Base-by-base conservation (phyloP, 2,113 vertebrate species). In the Atherinomorus stipes region DNA sequence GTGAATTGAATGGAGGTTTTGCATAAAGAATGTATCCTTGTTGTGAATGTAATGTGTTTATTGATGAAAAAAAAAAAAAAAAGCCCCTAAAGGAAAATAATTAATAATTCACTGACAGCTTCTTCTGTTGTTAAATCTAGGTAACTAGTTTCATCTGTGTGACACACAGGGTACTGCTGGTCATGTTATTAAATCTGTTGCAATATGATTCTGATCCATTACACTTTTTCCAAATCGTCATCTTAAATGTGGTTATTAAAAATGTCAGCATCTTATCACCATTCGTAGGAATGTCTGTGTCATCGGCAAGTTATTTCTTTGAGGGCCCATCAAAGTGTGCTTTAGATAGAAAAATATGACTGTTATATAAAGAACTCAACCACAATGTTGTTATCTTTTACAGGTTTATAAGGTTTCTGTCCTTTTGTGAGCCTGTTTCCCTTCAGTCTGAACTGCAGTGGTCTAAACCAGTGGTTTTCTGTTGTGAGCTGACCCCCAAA, bases 31-130 rank as follows among this genome's bases (percentile, higher is more conserved):
- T 92, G 89, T 89, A 86, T 78, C 61, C 59, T 64, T 63, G 72
- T 85, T 54, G 83, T 90, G 90, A 92, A 93, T 92, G 88, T 90
- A 89, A 83, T 15, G 83, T 87, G 78, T 74, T n/a, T 76, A 62
- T 77, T 57, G 60, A 85, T 62, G 8, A 7, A 61, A 89, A 58
- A 18, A 25, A 19, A n/a, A n/a, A n/a, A n/a, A n/a, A n/a, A n/a
- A 12, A 10, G 2, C 10, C 18, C 31, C 31, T 34, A 34, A 7
- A 34, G 7, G 8, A 19, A 61, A 89, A 58, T 13, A 25, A 19
- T 23, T 54, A 60, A 0, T n/a, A n/a, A n/a, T n/a, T 28, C n/a
- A 47, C 60, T 60, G 31, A 15, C 11, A 13, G 4, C 7, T 8
- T 2, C 22, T 7, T 2, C 11, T 2, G 10, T 15, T 12, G 18